Conservation (phyloP, 2,797 vertebrate species). For the Lycodopsis pacificus region DNA sequence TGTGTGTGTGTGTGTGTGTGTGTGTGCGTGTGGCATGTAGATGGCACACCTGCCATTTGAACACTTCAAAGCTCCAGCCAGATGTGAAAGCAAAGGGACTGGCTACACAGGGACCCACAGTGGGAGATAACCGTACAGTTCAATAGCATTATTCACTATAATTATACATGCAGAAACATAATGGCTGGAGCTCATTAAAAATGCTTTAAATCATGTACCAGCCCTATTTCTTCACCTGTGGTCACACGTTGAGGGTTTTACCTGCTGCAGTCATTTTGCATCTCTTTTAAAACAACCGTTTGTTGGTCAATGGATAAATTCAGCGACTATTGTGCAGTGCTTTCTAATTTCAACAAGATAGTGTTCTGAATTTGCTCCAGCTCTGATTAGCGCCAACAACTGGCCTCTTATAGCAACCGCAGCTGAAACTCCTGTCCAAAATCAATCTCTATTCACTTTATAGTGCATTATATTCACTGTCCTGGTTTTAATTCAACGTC, state of each 20-base stretch:
- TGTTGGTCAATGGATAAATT: not conserved
- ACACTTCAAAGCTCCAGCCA: slow-evolving; percentile 77
- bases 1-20: slow-evolving; percentile 19
- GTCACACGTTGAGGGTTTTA: slow-evolving; percentile 47
- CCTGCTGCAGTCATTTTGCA: slow-evolving; percentile 15
- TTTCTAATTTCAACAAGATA: not conserved
- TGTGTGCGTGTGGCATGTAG: slow-evolving; percentile 41
- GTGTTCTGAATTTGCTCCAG: not conserved
- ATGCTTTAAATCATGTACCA: slow-evolving; percentile 33
- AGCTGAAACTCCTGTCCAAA: no score
- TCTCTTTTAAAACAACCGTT: slow-evolving; percentile 8
- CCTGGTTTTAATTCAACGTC: not conserved
- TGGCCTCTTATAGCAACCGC: not conserved
- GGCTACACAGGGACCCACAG: slow-evolving; percentile 52
- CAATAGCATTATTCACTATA: slow-evolving; percentile 61
- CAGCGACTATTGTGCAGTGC: not conserved
- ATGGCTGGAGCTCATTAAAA: slow-evolving; percentile 51
- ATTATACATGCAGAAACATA: slow-evolving; percentile 67
- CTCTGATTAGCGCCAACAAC: not conserved
- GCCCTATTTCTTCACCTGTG: slow-evolving; percentile 43
- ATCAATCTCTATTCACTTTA: not conserved
- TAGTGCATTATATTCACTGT: not conserved
- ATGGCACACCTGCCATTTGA: slow-evolving; percentile 78
- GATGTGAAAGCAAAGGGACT: slow-evolving; percentile 66
- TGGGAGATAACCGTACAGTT: slow-evolving; percentile 68